Percentiles rank a stretch among this genome's conserved stretches.
phyloP scores from a whole-genome alignment of 37 sponge, comb jelly and placozoan species.

The Lycopodina hypogea region DNA sequence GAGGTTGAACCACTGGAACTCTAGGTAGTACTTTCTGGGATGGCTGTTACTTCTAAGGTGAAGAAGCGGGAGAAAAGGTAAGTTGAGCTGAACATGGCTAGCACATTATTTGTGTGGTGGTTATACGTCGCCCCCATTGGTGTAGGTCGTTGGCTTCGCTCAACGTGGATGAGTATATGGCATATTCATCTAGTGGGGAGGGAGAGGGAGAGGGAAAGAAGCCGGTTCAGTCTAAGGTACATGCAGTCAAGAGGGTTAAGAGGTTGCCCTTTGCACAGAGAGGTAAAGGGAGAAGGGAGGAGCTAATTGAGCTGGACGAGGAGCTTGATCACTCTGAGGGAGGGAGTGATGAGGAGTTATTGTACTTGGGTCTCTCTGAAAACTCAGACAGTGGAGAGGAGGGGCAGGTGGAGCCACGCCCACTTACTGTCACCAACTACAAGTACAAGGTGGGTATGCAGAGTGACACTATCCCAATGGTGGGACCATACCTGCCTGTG shows the following conservation, averaged over 20 bases:
- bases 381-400: conserved; percentile 1
- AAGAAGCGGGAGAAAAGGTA: not conserved
- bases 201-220: not conserved
- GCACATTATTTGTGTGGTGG: not conserved
- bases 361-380: not conserved
- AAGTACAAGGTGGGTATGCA: conserved; percentile 6
- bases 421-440: conserved; percentile 4
- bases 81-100: not conserved
- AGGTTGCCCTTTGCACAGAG: not conserved
- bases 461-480: not conserved
- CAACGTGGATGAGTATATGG: conserved; percentile 75
- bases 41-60: not conserved
- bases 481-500: not conserved
- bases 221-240: conserved; percentile 19
- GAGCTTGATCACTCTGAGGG: not conserved
- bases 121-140: not conserved
- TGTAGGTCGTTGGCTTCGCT: conserved; percentile 10
- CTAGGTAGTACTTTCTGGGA: not conserved
- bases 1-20: not conserved
- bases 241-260: not conserved
- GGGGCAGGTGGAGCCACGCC: conserved; percentile 13
- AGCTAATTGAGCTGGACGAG: not conserved
- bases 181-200: conserved; percentile 28
- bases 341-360: not conserved
- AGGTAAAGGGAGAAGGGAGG: too few species aligned